Percentiles rank a stretch among this genome's conserved stretches.
These are phyloP conservation scores for Tokudaia muenninki DNA, from an alignment of 2,797 vertebrate species.

Conservation along the genomic window DNA sequence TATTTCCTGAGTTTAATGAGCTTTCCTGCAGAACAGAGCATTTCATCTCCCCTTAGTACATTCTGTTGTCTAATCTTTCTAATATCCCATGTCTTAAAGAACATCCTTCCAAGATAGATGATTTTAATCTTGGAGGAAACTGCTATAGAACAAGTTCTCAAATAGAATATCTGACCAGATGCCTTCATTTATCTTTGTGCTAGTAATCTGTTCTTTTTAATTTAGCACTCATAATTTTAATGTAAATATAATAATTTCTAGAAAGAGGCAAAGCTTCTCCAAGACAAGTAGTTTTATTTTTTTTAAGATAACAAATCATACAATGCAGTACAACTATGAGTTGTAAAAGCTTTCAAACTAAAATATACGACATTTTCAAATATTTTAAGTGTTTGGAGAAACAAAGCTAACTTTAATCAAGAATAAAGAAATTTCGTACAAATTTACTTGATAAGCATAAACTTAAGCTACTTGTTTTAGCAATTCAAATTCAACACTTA, in stretches of 20 bases:
- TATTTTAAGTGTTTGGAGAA: slow-evolving; percentile 26
- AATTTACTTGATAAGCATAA: background rate
- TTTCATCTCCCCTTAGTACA: background rate
- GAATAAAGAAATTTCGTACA: background rate
- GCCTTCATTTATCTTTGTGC: background rate
- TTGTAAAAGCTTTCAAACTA: background rate
- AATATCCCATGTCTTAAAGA: background rate
- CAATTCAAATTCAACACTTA: slow-evolving; percentile 52
- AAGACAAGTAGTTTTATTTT: background rate
- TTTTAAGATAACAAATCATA: slow-evolving; percentile 40
- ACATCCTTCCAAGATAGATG: background rate
- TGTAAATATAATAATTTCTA: background rate
- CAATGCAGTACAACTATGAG: background rate
- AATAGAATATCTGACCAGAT: background rate
- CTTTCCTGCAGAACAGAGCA: background rate
- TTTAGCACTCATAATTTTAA: background rate
- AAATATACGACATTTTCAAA: background rate
- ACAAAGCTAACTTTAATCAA: background rate
- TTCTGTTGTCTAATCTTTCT: background rate
- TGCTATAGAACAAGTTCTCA: background rate
- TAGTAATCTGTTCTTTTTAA: background rate
- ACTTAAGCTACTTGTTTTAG: slow-evolving; percentile 13
- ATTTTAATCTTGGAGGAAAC: background rate
- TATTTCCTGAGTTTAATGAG: background rate
- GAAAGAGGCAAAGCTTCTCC: background rate